phyloP scores from a whole-genome alignment of 2,113 vertebrate genomes.

The Epinephelus lanceolatus region DNA sequence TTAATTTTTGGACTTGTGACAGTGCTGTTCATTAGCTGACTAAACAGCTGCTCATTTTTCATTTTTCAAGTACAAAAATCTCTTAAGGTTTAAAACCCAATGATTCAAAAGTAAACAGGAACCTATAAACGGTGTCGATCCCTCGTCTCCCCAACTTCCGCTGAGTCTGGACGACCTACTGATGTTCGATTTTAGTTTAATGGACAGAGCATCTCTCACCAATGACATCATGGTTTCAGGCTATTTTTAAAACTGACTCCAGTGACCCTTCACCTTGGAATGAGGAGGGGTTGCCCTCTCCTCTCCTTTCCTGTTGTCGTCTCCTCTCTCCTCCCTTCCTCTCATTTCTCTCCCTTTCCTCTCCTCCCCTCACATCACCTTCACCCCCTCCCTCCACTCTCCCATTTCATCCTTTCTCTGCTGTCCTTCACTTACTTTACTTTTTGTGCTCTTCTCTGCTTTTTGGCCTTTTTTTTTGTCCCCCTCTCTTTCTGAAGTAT shows the following conservation, averaged over 20 bases:
- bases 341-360: conserved; percentile 19
- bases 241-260: conserved; percentile 72
- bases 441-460: neutral
- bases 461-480: neutral
- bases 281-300: conserved; percentile 65
- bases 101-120: neutral
- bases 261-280: conserved; percentile 61
- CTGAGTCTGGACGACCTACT: conserved; percentile 27
- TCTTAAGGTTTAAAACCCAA: neutral
- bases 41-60: neutral
- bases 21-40: neutral
- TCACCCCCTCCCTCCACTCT: conserved; percentile 1
- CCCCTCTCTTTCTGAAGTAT: neutral
- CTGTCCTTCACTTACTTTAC: neutral
- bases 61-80: no score
- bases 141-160: conserved; percentile 33
- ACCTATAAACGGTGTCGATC: neutral
- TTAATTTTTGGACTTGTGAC: neutral
- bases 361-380: conserved; percentile 37
- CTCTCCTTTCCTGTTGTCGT: conserved; percentile 24
- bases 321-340: conserved; percentile 27
- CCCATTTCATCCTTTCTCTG: neutral
- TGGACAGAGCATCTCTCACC: conserved; percentile 30
- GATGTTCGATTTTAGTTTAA: conserved; percentile 56
- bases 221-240: conserved; percentile 70